Base-by-base conservation (phyloP, 2,888 invertebrate genomes). In the Psylliodes chrysocephalus region DNA sequence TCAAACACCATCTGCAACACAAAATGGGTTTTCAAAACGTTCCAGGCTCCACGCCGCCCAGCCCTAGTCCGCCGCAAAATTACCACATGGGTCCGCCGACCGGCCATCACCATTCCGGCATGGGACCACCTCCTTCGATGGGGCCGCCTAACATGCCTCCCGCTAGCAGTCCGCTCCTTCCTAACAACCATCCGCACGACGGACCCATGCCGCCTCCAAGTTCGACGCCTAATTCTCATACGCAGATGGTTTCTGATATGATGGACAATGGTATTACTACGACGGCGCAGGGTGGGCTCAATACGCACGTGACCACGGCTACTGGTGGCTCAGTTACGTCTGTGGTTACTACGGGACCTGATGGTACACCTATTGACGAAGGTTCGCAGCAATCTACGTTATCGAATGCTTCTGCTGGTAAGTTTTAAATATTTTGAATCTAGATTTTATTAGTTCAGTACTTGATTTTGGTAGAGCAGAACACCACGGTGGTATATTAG, bases 341-440 rank as follows among this genome's bases (percentile, higher is more conserved):
- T 64, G 91, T 95, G 71, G 92, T 94, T 76, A 94, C 94, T 70
- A 94, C 95, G 60, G 95, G 95, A 2, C 95, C 95, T 12, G 95
- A 95, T 84, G 95, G 95, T 64, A 88, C 93, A 70, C 90, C 91
- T 44, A 87, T 95, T 71, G 95, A 95, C 82, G 95, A 95, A 83
- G 95, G 92, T 75, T 94, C 94, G 75, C 95, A 95, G 82, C 95
- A 95, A 83, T 95, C 95, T 77, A 95, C 95, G 71, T 87, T 95
- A 71, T 95, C 94, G 62, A 95, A 95, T 84, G 94, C 95, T 65
- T 96, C 96, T 71, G 94, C 94, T 80, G 94, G 94, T 94, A 82
- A 79, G 83, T 79, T 35, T 38, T 49, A 33, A 44, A 1, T 19
- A 12, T 8, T n/a, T n/a, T n/a, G n/a, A n/a, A n/a, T n/a, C n/a